Evolutionary conservation across 1,140 invertebrate species (phyloP).

Genomic region (Nasonia vitripennis): DNA sequence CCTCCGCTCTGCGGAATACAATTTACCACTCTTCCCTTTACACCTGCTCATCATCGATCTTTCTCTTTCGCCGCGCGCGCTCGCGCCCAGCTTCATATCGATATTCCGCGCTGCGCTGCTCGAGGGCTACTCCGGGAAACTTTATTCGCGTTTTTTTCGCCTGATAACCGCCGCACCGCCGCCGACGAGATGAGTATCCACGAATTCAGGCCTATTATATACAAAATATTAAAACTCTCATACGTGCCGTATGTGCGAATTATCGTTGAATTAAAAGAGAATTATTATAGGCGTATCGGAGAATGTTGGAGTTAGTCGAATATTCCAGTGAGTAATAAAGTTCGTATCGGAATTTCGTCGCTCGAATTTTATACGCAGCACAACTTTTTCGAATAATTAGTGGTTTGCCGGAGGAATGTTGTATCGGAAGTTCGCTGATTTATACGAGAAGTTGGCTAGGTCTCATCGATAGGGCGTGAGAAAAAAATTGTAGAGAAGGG

Average conservation of each 20-base stretch:
- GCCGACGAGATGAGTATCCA: neutral
- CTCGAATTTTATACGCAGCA: neutral
- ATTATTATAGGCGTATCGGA: neutral
- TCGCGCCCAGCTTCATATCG: too few species aligned
- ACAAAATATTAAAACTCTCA: neutral
- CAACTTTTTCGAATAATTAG: neutral
- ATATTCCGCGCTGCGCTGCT: too few species aligned
- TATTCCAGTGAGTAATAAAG: neutral
- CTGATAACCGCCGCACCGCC: too few species aligned
- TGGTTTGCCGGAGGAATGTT: neutral
- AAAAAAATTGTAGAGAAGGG: neutral
- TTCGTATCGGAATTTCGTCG: neutral
- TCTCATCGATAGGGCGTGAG: neutral
- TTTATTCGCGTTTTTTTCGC: too few species aligned
- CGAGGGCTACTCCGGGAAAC: too few species aligned
- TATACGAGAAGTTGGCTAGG: neutral
- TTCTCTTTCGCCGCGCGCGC: neutral
- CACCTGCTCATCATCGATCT: conserved; percentile 11
- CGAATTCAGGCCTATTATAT: neutral
- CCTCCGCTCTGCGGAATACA: conserved; percentile 12
- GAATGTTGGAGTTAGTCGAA: neutral
- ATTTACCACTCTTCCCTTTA: conserved; percentile 21
- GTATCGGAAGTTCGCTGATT: neutral
- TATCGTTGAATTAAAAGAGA: neutral
- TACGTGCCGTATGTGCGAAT: neutral